phyloP scores from a whole-genome alignment of 1,140 invertebrate species.

The Megalopta genalis region DNA sequence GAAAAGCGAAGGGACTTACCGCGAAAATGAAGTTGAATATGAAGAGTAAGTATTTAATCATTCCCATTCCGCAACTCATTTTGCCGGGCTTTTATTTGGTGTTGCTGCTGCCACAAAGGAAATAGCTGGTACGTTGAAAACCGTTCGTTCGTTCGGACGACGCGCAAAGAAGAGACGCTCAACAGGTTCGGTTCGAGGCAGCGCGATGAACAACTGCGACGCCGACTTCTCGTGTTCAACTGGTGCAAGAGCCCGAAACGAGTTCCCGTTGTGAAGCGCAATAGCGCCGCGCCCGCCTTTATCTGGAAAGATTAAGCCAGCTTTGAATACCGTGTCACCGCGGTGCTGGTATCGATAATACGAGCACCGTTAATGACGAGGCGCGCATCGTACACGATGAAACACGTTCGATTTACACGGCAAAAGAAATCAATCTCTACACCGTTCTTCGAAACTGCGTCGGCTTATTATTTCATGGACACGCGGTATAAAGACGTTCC shows the following conservation, averaged over 20 bases:
- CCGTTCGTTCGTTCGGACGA: neutral
- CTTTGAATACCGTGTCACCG: neutral
- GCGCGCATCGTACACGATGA: neutral
- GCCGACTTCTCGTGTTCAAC: slow-evolving; percentile 46
- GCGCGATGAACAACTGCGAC: slow-evolving; percentile 16
- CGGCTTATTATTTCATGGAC: neutral
- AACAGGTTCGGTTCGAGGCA: slow-evolving; percentile 33
- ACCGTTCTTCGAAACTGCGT: neutral
- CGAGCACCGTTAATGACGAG: neutral
- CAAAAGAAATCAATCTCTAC: neutral
- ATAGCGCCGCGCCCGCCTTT: slow-evolving; percentile 15
- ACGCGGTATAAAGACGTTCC: neutral
- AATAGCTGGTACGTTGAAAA: neutral
- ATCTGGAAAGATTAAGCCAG: slow-evolving; percentile 16
- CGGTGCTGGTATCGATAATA: neutral
- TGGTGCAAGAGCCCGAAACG: slow-evolving; percentile 8
- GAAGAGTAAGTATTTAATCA: slow-evolving; percentile 91
- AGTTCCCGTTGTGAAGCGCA: slow-evolving; percentile 22
- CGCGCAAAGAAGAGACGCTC: slow-evolving; percentile 29
- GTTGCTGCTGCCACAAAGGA: neutral
- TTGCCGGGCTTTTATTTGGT: slow-evolving; percentile 75
- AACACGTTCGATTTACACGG: too few relatives aligned
- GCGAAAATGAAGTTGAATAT: slow-evolving; percentile 92
- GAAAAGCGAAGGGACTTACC: slow-evolving; percentile 81
- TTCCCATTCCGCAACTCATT: slow-evolving; percentile 86